Base-by-base conservation (phyloP, 2,888 invertebrate species). In the Tridacna crocea region DNA sequence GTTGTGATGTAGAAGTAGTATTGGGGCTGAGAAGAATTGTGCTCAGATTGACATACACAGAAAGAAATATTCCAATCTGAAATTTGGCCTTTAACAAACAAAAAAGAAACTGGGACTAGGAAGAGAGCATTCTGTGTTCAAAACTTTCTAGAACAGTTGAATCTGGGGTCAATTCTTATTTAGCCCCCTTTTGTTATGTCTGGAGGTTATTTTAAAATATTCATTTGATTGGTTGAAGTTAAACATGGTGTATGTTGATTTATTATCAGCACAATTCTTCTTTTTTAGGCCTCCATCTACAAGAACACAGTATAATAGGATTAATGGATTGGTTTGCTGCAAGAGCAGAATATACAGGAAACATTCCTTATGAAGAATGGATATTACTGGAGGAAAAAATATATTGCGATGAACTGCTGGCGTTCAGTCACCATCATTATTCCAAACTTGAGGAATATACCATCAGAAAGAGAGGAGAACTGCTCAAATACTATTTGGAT, bases 221-320 rank as follows among this genome's bases (percentile, higher is more conserved):
- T 68, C 27, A 46, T 27, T 26, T 27, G 36, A 13, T 24, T 72
- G 22, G 46, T 55, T 24, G 4, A 8, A 36, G 8, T 36, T 19
- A 24, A 22, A 51, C 46, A 58, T 65, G 79, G 83, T 86, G 86
- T 83, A 82, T 81, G 81, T 81, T 75, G 60, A 55, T 79, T 48
- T 68, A 36, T 47, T 75, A 72, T 72, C 24, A 83, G 86, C 86
- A 86, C 86, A 86, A 83, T 81, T 86, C 86, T 72, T 86, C 86
- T 86, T 79, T 86, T 86, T n/a, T 83, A 86, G 86, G 83, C 79
- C 72, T 75, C 22, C 70, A 63, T 10, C 55, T 66, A 51, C 74
- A 61, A 63, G 74, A 24, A 13, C 61, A 60, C 46, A 27, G 61
- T 60, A 63, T 60, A 15, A 12, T 22, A 24, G 3, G 48, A 63